Conservation (phyloP, 2,113 vertebrate species). For the Rhodinocichla rosea region DNA sequence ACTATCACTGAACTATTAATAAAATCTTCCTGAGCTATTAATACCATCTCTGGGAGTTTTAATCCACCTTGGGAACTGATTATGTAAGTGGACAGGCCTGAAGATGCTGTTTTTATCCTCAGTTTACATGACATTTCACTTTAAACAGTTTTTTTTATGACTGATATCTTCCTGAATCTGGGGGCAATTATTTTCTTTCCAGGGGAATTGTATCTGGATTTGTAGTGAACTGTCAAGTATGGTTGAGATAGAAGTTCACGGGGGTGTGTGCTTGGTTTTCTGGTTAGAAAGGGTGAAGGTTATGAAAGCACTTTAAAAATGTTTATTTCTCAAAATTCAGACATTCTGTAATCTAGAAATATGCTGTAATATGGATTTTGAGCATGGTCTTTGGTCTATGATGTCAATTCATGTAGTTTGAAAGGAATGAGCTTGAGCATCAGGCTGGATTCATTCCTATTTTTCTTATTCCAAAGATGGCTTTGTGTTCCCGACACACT, state of each 20-base stretch:
- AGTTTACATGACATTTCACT: neutral
- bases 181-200: neutral
- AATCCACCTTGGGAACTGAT: neutral
- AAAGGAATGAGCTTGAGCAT: neutral
- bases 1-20: constrained; percentile 24
- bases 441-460: neutral
- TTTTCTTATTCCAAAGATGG: neutral
- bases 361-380: neutral
- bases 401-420: neutral
- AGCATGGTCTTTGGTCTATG: neutral
- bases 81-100: neutral
- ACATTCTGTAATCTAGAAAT: neutral
- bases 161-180: neutral
- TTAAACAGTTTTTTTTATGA: neutral
- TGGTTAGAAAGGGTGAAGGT: neutral
- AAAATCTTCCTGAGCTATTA: constrained; percentile 23
- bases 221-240: neutral
- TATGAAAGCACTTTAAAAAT: neutral
- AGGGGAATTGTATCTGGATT: neutral
- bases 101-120: neutral
- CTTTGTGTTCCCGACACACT: neutral
- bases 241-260: neutral
- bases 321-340: neutral
- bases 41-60: neutral
- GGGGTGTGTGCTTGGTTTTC: neutral